Evolutionary conservation across 2,888 invertebrate genomes (phyloP), one percentile per base, ranked within the genome.

Genomic region (Apodemia duryi): DNA sequence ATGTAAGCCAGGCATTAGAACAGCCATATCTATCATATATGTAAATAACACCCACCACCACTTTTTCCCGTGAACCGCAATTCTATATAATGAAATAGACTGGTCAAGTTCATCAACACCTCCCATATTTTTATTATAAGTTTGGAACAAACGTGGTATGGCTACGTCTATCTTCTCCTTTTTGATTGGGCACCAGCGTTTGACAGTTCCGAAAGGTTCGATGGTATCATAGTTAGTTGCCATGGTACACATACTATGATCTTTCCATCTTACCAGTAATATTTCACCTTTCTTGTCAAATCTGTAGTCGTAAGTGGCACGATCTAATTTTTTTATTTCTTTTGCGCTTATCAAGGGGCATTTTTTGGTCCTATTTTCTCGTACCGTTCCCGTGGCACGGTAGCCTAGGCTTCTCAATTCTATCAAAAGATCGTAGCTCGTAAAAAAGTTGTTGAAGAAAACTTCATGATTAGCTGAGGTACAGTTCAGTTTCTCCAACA

Each of bases 211-310:
- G 2, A 65, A 6, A 28, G 51, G 62, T 38, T 62, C 43, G 5
- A 65, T 54, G 21, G 13, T 51, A 41, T 62, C 41, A n/a, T 62
- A 65, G 11, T 65, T 68, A 4, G 65, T 64, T 28, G 52, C 61
- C 68, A 69, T 68, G 6, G 69, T 69, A 35, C 67, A 65, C 1
- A 63, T 61, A 57, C 63, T 69, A 46, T 68, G 66, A 54, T 68
- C 66, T 65, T 64, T 66, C 66, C 68, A 68, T 1, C 69, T 35
- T 5, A 64, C 66, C 21, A 68, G 41, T 7, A 66, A 29, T 43
- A 69, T 51, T 63, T 69, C 63, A 62, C 32, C 32, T 32, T 2
- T 21, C 41, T 35, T 67, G 28, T 69, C 67, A 32, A 67, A 69
- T 21, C 21, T 21, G 21, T 21, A 21, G 21, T 21, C 21, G 21